Evolutionary conservation across 2,113 vertebrate species (phyloP), one percentile per base, ranked within the genome.

Genomic region (Lanius ludovicianus): DNA sequence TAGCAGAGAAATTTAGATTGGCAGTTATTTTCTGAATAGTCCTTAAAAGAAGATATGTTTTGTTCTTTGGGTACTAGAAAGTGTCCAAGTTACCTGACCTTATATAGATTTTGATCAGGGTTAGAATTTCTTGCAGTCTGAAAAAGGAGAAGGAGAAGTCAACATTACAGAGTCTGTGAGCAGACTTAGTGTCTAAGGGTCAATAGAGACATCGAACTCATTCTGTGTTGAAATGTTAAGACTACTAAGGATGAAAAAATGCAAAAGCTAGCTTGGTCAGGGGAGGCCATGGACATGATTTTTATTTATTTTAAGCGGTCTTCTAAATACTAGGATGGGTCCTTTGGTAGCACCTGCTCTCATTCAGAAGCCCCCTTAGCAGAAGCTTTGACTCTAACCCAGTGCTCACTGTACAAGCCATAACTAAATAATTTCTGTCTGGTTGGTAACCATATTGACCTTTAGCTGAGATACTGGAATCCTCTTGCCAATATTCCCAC

Each of bases 391-490:
- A 56, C 84, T 97, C 15, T 2, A 91, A 94, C 79, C 33, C 84
- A 92, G 49, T 88, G 65, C 93, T 97, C 95, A 96, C 50, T 97
- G 39, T 56, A 95, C 76, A 95, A 83, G 85, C 63, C 63, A 88
- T 67, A 92, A 63, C 80, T 93, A 80, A 92, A 89, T 85, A 97
- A 97, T 97, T 68, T 55, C 62, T 90, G 50, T 15, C 65, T 90
- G 69, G 63, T 87, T 93, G 65, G 87, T 90, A 97, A 82, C 33
- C 82, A 49, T 77, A 55, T 60, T 96, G 94, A 97, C 94, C 93
- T 97, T 97, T 97, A 96, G 52, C 87, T 89, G 95, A 96, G 60
- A 75, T 75, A 91, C 67, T 82, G 47, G 92, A 96, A 91, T 94
- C 56, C 75, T 86, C 63, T 69, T 96, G 89, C 92, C 95, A 96